Base-by-base conservation (phyloP, 2,797 vertebrate genomes). In the Schizothorax lantsangensis region DNA sequence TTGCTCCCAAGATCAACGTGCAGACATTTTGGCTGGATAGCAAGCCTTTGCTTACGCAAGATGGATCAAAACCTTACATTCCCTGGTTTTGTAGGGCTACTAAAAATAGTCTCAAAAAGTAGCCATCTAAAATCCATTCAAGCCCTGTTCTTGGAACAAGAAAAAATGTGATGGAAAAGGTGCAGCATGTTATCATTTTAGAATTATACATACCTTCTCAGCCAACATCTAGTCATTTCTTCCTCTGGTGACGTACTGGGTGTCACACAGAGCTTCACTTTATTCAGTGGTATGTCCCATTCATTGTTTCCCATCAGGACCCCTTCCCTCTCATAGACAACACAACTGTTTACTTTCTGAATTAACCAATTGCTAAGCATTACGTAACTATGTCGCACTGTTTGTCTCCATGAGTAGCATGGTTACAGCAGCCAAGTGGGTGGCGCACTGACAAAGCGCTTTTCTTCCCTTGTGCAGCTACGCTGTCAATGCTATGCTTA, bases 331-430 rank as follows among this genome's bases (percentile, higher is more conserved):
- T 78, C 62, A 72, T 62, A 69, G 54, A 77, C 72, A 73, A 81
- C 79, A 79, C 30, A 33, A 64, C 52, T 54, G 49, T 81, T 88
- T 81, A 72, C 69, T 88, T 87, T 84, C 47, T 72, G 45, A 77
- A 57, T 86, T 54, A 84, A 73, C 54, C 62, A 75, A 84, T 80
- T 87, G 59, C 62, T 64, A 64, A 33, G 77, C 23, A 66, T 88
- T 91, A 84, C 75, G 47, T 89, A 91, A 91, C 77, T 26, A 21
- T 19, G 64, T 84, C 66, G 40, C 52, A 79, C 80, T 68, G 83
- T 86, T 86, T 49, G 64, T 83, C 66, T 52, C 17, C 3, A 26
- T 17, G 47, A 83, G 54, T 59, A 26, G 15, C 71, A 81, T 71
- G 59, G 45, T 40, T 79, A 83, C 73, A 54, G 38, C 52, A 38